Conservation (phyloP, 2,113 vertebrate genomes). For the Colaptes auratus region DNA sequence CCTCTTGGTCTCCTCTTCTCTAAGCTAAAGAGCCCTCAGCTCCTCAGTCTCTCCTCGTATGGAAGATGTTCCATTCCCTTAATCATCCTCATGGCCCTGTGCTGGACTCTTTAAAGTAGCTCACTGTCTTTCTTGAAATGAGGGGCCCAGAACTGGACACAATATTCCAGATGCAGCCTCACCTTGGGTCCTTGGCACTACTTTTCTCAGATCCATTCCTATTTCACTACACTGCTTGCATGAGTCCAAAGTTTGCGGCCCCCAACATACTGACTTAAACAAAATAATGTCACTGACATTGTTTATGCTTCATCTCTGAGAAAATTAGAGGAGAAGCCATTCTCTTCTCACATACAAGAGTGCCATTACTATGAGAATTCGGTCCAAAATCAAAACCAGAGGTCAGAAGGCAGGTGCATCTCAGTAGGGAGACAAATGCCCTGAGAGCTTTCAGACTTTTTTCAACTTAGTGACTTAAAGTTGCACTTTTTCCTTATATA, state of each 20-base stretch:
- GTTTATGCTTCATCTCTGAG: background rate
- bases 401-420: background rate
- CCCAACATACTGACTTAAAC: background rate
- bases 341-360: fast-evolving
- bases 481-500: background rate
- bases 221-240: background rate
- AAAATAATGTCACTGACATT: background rate
- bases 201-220: background rate
- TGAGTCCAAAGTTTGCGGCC: background rate
- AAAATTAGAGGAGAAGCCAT: background rate
- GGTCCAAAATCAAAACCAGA: background rate
- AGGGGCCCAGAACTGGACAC: no score
- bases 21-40: no score
- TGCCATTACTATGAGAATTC: background rate
- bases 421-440: background rate
- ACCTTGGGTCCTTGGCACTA: background rate
- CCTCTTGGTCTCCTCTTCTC: no score
- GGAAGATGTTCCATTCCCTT: no score
- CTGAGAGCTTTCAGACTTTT: background rate
- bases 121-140: no score
- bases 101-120: no score
- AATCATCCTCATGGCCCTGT: no score
- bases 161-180: no score
- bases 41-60: no score
- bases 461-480: background rate